These are phyloP conservation scores for Tyrophagus putrescentiae DNA, from an alignment of 1,140 invertebrate species.

Conservation along the genomic window DNA sequence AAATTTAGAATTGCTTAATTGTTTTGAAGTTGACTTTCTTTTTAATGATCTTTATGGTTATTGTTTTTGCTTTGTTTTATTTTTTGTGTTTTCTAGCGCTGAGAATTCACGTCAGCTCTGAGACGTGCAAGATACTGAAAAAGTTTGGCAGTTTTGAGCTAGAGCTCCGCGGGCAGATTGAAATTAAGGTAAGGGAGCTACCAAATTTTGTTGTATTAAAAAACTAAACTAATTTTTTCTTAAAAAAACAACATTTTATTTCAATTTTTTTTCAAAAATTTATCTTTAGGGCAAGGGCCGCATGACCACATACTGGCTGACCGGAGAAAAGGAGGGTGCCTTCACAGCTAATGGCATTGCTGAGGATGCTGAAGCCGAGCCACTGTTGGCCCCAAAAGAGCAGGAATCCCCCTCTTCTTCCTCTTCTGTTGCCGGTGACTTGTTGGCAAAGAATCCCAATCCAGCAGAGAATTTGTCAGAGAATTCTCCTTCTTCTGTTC, in stretches of 20 bases:
- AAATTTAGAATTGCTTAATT: too few species aligned
- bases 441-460: too few species aligned
- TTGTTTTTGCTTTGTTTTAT: not conserved
- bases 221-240: not conserved
- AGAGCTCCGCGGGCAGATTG: constrained; percentile 70
- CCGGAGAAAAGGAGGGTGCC: constrained; percentile 36
- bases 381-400: too few species aligned
- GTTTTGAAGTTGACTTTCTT: too few species aligned
- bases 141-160: constrained; percentile 71
- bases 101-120: constrained; percentile 80
- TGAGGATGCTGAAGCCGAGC: too few species aligned
- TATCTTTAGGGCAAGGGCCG: constrained; percentile 58
- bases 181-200: constrained; percentile 67
- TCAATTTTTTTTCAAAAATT: not conserved
- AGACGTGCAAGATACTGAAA: constrained; percentile 75
- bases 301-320: constrained; percentile 73
- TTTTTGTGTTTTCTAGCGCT: constrained; percentile 33
- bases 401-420: too few species aligned
- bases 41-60: not conserved
- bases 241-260: not conserved
- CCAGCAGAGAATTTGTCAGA: too few species aligned
- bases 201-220: not conserved
- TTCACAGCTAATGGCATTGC: not conserved
- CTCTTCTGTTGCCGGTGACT: too few species aligned
- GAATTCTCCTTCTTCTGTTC: too few species aligned